Base-by-base conservation (phyloP, 2,888 invertebrate genomes). In the Nomada ruficornis region DNA sequence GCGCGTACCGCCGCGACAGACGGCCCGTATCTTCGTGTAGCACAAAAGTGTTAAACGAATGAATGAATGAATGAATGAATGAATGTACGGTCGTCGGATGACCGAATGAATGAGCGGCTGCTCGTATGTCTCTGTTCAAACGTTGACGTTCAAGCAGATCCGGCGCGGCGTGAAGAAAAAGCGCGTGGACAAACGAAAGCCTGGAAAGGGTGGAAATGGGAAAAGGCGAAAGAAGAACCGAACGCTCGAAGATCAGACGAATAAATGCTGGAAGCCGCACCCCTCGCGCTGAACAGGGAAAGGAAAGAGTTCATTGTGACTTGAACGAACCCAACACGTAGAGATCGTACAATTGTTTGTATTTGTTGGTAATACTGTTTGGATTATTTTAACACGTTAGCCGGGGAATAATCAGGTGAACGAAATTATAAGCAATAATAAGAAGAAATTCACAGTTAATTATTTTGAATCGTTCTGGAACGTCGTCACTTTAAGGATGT, bases 21-120 rank as follows among this genome's bases (percentile, higher is more conserved):
- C 91, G 89, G 85, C 93, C 93, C 93, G 92, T 93, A 93, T 93
- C 90, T 86, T 78, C 90, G 90, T 90, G 89, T 89, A 85, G 89
- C 91, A 92, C 92, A 93, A 93, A 93, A 93, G 93, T 93, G 92
- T 93, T 93, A 91, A 93, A 91, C 90, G 92, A 91, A 91, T 91
- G 91, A 93, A 91, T 91, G 88, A 91, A 91, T 91, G 77, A 83
- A 83, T 77, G 77, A 83, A 83, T 77, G 91, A 92, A 90, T 91
- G 93, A 90, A 90, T 76, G 88, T 89, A 88, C 86, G 86, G 68
- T 74, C 52, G 78, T 67, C 78, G 78, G 50, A 78, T 55, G 69
- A 23, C 15, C n/a, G 79, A 69, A 79, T 77, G 77, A 83, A 83
- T 77, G 73, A 82, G 76, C 64, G 73, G 68, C 80, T 69, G 63